Conservation (phyloP, 2,888 invertebrate genomes). For the Tetrapedia diversipes region DNA sequence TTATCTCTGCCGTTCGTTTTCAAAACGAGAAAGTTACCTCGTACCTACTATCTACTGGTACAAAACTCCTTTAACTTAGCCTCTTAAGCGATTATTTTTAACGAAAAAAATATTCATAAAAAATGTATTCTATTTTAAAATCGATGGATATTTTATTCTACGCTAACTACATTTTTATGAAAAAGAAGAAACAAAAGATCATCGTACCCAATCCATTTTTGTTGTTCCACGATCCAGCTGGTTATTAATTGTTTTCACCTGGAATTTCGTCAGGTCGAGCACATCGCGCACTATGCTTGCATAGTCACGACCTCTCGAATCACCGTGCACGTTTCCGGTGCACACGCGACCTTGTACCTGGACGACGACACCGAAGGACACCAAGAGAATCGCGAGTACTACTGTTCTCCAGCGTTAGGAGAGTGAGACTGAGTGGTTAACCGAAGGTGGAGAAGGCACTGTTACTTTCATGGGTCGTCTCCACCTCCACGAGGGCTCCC, state of each 20-base stretch:
- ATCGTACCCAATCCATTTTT: conserved; percentile 64
- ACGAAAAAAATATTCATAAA: too few species aligned
- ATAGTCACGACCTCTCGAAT: conserved; percentile 32
- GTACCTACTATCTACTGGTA: too few species aligned
- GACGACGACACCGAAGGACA: conserved; percentile 49
- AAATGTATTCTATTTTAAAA: too few species aligned
- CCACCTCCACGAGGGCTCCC: conserved; percentile 65
- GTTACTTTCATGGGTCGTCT: conserved; percentile 82
- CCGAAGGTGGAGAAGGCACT: conserved; percentile 71
- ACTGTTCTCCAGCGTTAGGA: conserved; percentile 58
- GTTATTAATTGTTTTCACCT: conserved; percentile 20
- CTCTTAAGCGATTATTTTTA: too few species aligned
- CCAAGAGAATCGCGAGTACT: conserved; percentile 17
- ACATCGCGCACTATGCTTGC: conserved; percentile 57
- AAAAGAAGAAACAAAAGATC: not conserved
- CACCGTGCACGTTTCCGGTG: conserved; percentile 40
- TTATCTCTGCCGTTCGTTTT: not conserved
- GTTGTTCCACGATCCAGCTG: conserved; percentile 9
- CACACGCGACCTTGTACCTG: conserved; percentile 68
- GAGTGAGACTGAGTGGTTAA: conserved; percentile 45
- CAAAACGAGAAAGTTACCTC: not conserved
- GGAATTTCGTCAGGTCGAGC: conserved; percentile 46
- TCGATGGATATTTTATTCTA: not conserved
- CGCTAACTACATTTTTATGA: too few species aligned
- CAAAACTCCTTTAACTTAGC: too few species aligned